Base-by-base conservation (phyloP, 2,113 vertebrate species). In the Corvus cornix region DNA sequence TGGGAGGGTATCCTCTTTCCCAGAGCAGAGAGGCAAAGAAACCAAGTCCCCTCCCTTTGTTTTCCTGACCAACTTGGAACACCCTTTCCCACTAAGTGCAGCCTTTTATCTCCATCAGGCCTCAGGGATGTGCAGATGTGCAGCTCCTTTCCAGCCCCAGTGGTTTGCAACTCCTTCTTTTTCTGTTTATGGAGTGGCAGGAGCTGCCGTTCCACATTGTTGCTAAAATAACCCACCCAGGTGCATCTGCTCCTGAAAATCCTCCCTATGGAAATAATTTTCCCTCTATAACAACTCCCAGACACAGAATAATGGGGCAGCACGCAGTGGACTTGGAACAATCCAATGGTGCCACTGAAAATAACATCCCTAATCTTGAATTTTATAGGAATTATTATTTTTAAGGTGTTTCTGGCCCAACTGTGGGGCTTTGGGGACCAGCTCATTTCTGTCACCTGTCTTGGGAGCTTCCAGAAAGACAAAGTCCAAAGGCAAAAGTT, bases 101-200 rank as follows among this genome's bases (percentile, higher is more conserved):
- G n/a, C 7, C 76, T 96, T 94, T 97, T 63, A 84, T 95, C 90
- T 86, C 64, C 41, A 39, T 33, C 48, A 39, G 79, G 59, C 88
- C 88, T 62, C 14, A 11, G 59, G 72, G 80, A 26, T 8, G 24
- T 77, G 92, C 94, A 97, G 96, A 93, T 90, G 88, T 94, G 82
- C 79, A 66, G 55, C 79, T 94, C 68, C 68, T 69, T 80, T 66
- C 75, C 59, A 86, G 63, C 72, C 43, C 3, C 0, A 10, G 46
- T 28, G 48, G 72, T 94, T 88, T 95, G 31, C 53, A 88, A 3
- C 39, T 78, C 59, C 28, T 63, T 68, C 24, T n/a, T 48, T 37
- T 91, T 31, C 27, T 93, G 79, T 91, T 96, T 72, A 11, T 21
- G 53, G 58, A 44, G 26, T 52, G 52, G 44, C 49, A 79, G 67